Evolutionary conservation across 2,113 vertebrate genomes (phyloP), one percentile per base, ranked within the genome.

Genomic region (Tachysurus vachellii): DNA sequence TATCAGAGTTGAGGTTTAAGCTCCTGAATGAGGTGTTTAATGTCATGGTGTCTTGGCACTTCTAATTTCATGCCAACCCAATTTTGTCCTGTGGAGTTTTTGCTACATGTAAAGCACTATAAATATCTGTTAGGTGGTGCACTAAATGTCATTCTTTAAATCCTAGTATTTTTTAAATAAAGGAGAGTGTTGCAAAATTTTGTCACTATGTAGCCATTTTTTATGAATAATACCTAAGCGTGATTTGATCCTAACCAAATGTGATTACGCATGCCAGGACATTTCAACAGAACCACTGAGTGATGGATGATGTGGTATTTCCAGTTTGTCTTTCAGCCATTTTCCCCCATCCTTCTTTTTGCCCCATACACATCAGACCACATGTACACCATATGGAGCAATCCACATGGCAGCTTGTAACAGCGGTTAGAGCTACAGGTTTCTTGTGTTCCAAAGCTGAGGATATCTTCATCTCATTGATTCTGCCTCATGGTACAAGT

Each of bases 131-230:
- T 91, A 93, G 90, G 89, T 93, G 94, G 91, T 94, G 92, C 91
- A 94, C 92, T 91, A 92, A 92, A 90, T 91, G 92, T 90, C 93
- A 92, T 90, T 93, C 90, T 94, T 90, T 68, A 94, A 95, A 95
- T 93, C 90, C 87, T 88, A 93, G 87, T 94, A 93, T 95, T 94
- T 94, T 95, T 94, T 93, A 94, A 95, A 95, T 94, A 94, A 95
- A 94, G 80, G 92, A 91, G 93, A 93, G 89, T 91, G 93, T 94
- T 90, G 80, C 90, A 92, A 94, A 94, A 91, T 82, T 88, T 88
- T 79, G 17, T n/a, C 61, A 86, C 71, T 83, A 83, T 57, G 85
- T 89, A 31, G 89, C 91, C 80, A 88, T 90, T 93, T 93, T 88
- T 91, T 17, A 76, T 77, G 17, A 57, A 19, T 50, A 62, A 56